Percentiles rank a stretch among this genome's conserved stretches.
Evolutionary conservation across 2,113 vertebrate genomes (phyloP).

Genomic region (Climacteris rufus): DNA sequence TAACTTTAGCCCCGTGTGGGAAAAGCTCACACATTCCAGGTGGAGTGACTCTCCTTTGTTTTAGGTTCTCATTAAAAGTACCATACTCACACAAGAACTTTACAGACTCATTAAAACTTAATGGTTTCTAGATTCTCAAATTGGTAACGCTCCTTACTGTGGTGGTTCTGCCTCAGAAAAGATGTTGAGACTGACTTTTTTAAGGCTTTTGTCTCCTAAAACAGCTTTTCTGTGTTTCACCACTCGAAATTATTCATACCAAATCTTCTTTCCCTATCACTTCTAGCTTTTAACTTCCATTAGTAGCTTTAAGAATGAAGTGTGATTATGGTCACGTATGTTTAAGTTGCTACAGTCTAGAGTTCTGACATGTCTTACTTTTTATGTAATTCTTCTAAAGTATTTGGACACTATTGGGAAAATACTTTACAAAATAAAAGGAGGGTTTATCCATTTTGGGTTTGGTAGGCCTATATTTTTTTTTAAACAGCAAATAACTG

Average conservation of each 20-base stretch:
- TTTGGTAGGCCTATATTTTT: background rate
- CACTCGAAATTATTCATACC: background rate
- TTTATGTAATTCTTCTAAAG: background rate
- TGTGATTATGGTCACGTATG: background rate
- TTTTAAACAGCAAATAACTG: background rate
- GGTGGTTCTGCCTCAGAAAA: background rate
- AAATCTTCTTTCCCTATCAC: background rate
- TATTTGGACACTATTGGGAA: background rate
- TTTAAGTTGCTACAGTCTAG: background rate
- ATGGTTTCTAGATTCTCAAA: background rate
- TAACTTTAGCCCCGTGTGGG: background rate
- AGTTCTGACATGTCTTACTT: background rate
- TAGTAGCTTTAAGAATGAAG: background rate
- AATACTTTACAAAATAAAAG: background rate
- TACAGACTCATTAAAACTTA: background rate
- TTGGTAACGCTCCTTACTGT: background rate
- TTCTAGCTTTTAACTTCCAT: background rate
- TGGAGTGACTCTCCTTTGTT: background rate
- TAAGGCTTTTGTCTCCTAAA: background rate
- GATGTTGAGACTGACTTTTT: background rate
- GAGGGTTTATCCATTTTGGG: accelerated
- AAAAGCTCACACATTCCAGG: background rate
- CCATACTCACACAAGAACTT: background rate
- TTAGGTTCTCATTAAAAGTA: background rate
- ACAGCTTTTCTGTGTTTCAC: background rate